Evolutionary conservation across 2,113 vertebrate genomes (phyloP).

Genomic region (Mustela lutreola): DNA sequence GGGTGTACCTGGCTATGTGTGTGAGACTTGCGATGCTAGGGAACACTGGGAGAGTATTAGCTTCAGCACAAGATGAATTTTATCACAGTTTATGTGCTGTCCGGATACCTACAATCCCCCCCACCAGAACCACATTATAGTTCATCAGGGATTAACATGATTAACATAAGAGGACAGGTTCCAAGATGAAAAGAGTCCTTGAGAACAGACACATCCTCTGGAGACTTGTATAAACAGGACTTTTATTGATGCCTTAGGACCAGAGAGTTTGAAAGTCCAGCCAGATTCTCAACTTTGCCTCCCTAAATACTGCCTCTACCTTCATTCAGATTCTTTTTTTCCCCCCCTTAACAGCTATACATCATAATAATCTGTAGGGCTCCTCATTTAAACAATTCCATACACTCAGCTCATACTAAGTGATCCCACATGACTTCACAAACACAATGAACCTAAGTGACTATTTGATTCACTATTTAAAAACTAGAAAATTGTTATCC

Average conservation of each 20-base stretch:
- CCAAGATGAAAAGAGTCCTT: background rate
- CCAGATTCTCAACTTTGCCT: constrained; percentile 28
- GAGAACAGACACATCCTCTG: background rate
- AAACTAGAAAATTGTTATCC: background rate
- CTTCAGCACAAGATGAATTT: background rate
- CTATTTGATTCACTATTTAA: background rate
- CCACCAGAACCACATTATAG: background rate
- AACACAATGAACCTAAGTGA: background rate
- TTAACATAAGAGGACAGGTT: background rate
- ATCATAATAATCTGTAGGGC: background rate
- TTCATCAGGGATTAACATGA: background rate
- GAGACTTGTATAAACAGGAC: background rate
- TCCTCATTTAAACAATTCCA: constrained; percentile 19
- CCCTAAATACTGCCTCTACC: background rate
- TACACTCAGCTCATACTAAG: background rate
- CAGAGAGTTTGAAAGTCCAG: constrained; percentile 23
- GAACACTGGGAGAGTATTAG: background rate
- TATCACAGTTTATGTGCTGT: background rate
- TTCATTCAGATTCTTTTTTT: constrained; percentile 5
- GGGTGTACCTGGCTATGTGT: background rate
- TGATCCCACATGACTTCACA: constrained; percentile 3
- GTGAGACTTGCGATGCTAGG: background rate
- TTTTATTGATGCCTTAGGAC: constrained; percentile 29
- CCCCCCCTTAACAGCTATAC: background rate
- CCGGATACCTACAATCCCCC: background rate